Base-by-base conservation (phyloP, 1,140 invertebrate genomes). In the Diachasma alloeum region DNA sequence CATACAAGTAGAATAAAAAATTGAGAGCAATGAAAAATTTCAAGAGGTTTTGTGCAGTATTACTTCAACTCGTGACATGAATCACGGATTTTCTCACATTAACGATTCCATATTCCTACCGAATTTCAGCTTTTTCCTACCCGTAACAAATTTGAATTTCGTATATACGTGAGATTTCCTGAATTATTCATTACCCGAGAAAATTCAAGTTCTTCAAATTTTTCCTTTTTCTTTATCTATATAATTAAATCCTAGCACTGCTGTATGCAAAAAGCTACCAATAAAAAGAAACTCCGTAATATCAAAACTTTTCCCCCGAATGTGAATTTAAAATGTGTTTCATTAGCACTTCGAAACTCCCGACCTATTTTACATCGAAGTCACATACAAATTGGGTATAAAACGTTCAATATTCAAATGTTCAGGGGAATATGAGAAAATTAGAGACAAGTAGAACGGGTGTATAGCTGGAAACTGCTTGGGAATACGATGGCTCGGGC, bases 401-500 rank as follows among this genome's bases (percentile, higher is more conserved):
- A 39, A 42, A 22, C 36, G 36, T 42, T 37, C 36, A 74, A 67
- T 74, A 66, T 74, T 74, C 56, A 74, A 74, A 67, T 42, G 39
- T 75, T n/a, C 11, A 11, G 1, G 31, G 24, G 42, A 70, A 68
- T 36, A 46, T 39, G 31, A 36, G 26, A 22, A 44, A 19, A 59
- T 46, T 36, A 70, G 56, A 56, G 46, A 31, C 37, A 31, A 59
- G 67, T 76, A 13, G 48, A 76, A 10, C 69, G 42, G 69, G 26
- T 66, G 69, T 53, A 72, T 10, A 46, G 56, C 31, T 13, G 46
- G 31, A 59, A 31, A 37, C 69, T 46, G 44, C 59, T 44, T 75
- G 53, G 44, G 74, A 76, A 71, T 76, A 76, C 74, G 46, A 76
- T 76, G 26, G 67, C 48, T 66, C 15, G n/a, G 17, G 68, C 67